Evolutionary conservation across 2,888 invertebrate genomes (phyloP).

Genomic region (Yponomeuta sedellus): DNA sequence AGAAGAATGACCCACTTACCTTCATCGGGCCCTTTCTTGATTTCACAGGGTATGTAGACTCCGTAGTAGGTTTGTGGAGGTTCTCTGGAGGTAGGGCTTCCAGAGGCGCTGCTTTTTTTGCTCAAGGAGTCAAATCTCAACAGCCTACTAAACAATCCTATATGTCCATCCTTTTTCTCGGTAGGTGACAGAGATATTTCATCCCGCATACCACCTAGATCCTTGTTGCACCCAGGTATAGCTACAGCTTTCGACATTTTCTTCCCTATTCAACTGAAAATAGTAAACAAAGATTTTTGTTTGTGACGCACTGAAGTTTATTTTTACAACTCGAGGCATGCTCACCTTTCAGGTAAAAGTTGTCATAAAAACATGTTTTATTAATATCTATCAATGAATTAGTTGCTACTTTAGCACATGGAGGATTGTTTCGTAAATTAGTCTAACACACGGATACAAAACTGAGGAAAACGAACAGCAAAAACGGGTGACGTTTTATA

Average conservation of each 20-base stretch:
- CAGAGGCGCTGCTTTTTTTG: conserved; percentile 42
- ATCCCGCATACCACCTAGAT: conserved; percentile 55
- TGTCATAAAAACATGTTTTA: conserved; percentile 57
- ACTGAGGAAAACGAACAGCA: conserved; percentile 11
- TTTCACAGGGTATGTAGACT: conserved; percentile 73
- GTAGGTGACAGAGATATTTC: conserved; percentile 54
- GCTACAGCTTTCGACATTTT: conserved; percentile 65
- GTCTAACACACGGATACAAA: conserved; percentile 2
- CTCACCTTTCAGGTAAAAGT: conserved; percentile 40
- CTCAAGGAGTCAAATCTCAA: conserved; percentile 54
- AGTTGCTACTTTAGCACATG: conserved; percentile 36
- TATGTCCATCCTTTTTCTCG: conserved; percentile 60
- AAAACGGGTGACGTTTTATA: conserved; percentile 38
- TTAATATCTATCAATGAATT: not conserved
- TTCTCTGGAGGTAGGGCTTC: conserved; percentile 46
- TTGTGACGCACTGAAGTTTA: conserved; percentile 66
- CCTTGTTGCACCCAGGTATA: conserved; percentile 60
- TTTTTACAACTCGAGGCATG: conserved; percentile 42
- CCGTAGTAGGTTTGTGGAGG: conserved; percentile 60
- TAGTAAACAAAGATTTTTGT: conserved; percentile 64
- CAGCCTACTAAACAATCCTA: conserved; percentile 56
- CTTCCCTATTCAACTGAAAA: conserved; percentile 43
- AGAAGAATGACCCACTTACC: conserved; percentile 35
- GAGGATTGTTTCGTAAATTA: conserved; percentile 13
- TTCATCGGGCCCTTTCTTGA: conserved; percentile 70